Evolutionary conservation across 1,140 invertebrate species (phyloP).

Genomic region (Macrosteles quadrilineatus): DNA sequence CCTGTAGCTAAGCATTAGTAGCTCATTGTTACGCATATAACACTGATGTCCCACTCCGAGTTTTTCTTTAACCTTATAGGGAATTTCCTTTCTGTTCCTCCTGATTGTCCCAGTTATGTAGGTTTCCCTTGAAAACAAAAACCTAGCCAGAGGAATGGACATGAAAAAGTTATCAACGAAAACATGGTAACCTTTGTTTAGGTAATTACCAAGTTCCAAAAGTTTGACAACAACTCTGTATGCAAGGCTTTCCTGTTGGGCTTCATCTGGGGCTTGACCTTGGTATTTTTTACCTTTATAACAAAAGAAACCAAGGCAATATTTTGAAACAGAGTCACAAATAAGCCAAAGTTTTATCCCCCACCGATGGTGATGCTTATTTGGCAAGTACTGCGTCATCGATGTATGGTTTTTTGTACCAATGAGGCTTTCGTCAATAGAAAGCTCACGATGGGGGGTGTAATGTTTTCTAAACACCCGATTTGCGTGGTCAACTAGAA

Average conservation of each 20-base stretch:
- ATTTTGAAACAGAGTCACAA: conserved; percentile 39
- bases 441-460: conserved; percentile 40
- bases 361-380: conserved; percentile 43
- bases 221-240: conserved; percentile 42
- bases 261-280: too few species aligned
- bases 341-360: conserved; percentile 44
- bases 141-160: conserved; percentile 6
- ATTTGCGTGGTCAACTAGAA: conserved; percentile 42
- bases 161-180: conserved; percentile 38
- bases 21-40: conserved; percentile 1
- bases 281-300: conserved; percentile 37
- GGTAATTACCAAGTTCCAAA: conserved; percentile 40
- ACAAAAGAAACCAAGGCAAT: conserved; percentile 41
- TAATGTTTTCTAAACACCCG: conserved; percentile 41
- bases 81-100: conserved; percentile 25
- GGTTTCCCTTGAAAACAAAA: background rate
- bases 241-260: conserved; percentile 40
- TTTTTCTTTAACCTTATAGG: conserved; percentile 18
- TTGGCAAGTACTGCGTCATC: conserved; percentile 42
- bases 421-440: conserved; percentile 40
- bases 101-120: conserved; percentile 4
- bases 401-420: conserved; percentile 38
- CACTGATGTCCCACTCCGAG: conserved; percentile 11
- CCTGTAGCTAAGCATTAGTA: background rate
- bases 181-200: conserved; percentile 44